Conservation (phyloP, 2,113 vertebrate genomes). For the Grallaria varia region DNA sequence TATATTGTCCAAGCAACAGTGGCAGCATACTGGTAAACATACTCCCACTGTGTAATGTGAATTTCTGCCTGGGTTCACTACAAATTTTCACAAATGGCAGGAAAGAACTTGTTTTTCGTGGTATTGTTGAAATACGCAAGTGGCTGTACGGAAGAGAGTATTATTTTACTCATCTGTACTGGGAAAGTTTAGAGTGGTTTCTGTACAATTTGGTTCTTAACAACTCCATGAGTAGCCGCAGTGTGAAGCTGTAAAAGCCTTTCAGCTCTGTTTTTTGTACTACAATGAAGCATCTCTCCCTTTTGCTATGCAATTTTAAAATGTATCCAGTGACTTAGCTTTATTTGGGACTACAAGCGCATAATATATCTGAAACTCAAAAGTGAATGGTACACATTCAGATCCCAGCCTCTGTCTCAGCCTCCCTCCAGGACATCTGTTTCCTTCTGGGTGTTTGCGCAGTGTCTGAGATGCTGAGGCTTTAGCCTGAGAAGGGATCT, state of each 20-base stretch:
- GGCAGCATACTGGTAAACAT: not conserved
- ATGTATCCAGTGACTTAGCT: not conserved
- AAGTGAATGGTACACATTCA: accelerated
- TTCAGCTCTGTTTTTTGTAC: not conserved
- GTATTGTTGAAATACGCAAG: not conserved
- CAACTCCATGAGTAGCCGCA: not conserved
- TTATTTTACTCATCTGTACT: not conserved
- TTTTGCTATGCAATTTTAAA: not conserved
- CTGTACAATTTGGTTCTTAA: not conserved
- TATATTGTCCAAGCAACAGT: conserved; percentile 1
- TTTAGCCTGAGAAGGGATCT: not conserved
- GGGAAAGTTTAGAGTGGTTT: not conserved
- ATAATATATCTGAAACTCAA: not conserved
- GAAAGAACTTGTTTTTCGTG: conserved; percentile 1
- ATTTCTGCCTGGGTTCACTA: not conserved
- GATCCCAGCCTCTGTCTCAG: not conserved
- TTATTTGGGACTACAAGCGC: not conserved
- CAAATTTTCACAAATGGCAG: not conserved
- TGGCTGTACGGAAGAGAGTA: not conserved
- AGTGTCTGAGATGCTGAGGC: not conserved
- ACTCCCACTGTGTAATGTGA: not conserved
- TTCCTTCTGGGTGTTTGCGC: not conserved
- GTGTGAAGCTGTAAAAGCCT: not conserved
- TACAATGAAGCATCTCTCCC: not conserved
- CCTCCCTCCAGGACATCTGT: not conserved